Conservation (phyloP, 2,888 invertebrate genomes). For the Pheosia gnoma region DNA sequence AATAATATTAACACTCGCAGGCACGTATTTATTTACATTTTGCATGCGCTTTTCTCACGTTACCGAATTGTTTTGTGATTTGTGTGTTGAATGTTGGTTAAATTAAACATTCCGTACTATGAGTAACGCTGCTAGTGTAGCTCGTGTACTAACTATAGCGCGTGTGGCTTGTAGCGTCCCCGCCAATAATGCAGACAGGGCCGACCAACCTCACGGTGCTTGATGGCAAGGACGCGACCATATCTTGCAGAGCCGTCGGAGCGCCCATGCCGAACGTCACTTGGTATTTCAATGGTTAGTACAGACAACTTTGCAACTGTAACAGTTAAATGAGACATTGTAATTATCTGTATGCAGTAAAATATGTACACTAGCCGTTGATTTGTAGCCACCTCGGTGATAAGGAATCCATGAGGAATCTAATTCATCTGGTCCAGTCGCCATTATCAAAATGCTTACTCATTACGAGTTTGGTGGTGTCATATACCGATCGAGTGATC, state of each 20-base stretch:
- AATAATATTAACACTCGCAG: neutral
- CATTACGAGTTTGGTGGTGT: too few relatives aligned
- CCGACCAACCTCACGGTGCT: constrained; percentile 95
- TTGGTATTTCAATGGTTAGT: constrained; percentile 96
- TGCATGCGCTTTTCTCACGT: constrained; percentile 32
- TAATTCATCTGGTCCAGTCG: too few relatives aligned
- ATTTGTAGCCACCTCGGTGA: too few relatives aligned
- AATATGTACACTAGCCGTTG: neutral
- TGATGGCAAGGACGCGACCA: constrained; percentile 96
- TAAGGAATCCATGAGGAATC: too few relatives aligned
- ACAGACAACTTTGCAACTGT: constrained; percentile 14
- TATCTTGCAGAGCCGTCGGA: constrained; percentile 94
- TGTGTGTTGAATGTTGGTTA: neutral
- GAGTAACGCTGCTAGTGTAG: constrained; percentile 39
- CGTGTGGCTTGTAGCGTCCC: constrained; percentile 89
- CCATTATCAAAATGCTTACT: too few relatives aligned
- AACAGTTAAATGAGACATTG: neutral
- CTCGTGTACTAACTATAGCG: constrained; percentile 62
- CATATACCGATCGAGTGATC: too few relatives aligned
- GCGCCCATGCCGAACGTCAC: constrained; percentile 95
- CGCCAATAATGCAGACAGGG: constrained; percentile 92
- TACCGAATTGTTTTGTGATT: neutral
- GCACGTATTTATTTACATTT: neutral
- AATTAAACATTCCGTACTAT: neutral
- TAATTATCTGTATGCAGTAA: neutral